Evolutionary conservation across 2,113 vertebrate species (phyloP), one percentile per base, ranked within the genome.

Genomic region (Vombatus ursinus): DNA sequence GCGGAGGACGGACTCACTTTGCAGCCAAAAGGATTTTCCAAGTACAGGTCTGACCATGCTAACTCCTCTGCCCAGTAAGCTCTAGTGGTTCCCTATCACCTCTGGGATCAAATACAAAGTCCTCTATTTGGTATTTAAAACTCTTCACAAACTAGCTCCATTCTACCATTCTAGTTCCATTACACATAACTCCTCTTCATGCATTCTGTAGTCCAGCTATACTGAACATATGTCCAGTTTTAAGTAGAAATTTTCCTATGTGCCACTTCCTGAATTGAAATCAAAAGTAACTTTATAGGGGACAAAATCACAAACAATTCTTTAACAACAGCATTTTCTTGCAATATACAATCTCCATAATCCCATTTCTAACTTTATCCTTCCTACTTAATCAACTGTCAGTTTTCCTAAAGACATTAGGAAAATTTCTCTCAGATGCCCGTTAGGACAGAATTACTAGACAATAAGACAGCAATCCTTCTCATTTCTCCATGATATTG

Each of bases 241-340:
- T 89, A 95, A 95, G 94, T 44, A 97, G 92, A 93, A 97, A 96
- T 96, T 98, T 96, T 97, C 97, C 96, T 94, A 91, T 96, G 96
- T 98, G 96, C 37, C 96, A 91, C 96, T 93, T 98, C 97, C 93
- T 97, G 97, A 94, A 91, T 68, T 97, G 98, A 98, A 98, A 97
- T 98, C 96, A 97, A 95, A 96, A 90, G 24, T 95, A 97, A 91
- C 90, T 97, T 98, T 97, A 97, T 26, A 50, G 52, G 51, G 48
- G 91, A 53, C 51, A 89, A 96, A 61, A 94, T 92, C 61, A 89
- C 91, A 92, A 97, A 95, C 1, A 84, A 94, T 98, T 98, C 95
- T 97, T 98, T 98, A 97, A 97, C 97, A 96, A 97, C 19, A 77
- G 94, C 57, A 97, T 98, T 98, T 98, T 94, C 95, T 95, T 96